phyloP scores from a whole-genome alignment of 2,113 vertebrate species.

The Lonchura striata region DNA sequence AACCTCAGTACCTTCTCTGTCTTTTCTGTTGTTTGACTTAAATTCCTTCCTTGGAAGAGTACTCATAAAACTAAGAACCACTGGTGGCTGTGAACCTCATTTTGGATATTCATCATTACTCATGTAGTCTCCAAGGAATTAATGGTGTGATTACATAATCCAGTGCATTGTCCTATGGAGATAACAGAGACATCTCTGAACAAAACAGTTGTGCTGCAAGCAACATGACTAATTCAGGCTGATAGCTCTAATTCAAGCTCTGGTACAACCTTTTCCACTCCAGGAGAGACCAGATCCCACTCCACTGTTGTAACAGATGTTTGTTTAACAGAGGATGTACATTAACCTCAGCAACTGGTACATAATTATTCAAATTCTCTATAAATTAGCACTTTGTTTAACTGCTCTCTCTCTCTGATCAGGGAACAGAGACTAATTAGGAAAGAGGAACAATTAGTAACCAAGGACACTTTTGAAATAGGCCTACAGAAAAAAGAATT shows the following conservation, averaged over 20 bases:
- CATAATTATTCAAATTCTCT: not conserved
- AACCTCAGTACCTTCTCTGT: not conserved
- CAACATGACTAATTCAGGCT: not conserved
- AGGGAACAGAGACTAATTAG: not conserved
- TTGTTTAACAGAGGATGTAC: not conserved
- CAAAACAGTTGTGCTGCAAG: not conserved
- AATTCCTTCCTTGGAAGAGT: not conserved
- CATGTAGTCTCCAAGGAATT: not conserved
- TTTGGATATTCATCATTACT: not conserved
- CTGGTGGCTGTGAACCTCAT: not conserved
- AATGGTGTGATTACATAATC: not conserved
- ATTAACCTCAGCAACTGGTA: not conserved
- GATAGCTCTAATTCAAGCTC: not conserved
- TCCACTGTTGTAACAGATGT: not conserved
- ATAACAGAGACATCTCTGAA: not conserved
- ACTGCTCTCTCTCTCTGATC: not conserved
- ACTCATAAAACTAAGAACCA: not conserved
- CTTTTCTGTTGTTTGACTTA: not conserved
- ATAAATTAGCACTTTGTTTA: not conserved
- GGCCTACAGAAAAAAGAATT: not conserved
- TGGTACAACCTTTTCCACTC: not conserved
- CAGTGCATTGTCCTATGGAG: not conserved
- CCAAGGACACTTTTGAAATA: not conserved
- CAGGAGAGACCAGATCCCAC: not conserved
- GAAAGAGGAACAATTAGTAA: not conserved